A percentile compares a stretch with the other conserved stretches of the same genome.
These are phyloP conservation scores for Gymnodraco acuticeps DNA, from an alignment of 2,797 vertebrate species.

Conservation along the genomic window DNA sequence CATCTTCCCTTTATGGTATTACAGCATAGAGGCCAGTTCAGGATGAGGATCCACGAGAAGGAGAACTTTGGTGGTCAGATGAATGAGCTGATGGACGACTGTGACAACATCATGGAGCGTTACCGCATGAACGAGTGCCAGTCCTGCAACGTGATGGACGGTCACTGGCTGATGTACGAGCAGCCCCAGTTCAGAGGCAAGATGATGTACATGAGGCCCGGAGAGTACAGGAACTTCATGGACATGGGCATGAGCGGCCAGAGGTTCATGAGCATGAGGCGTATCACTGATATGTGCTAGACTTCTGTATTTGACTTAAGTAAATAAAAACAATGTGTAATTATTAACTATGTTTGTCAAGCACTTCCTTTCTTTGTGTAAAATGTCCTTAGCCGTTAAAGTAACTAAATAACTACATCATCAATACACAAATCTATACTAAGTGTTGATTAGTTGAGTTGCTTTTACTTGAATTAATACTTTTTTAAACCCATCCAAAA, in stretches of 20 bases:
- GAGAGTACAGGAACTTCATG: slow-evolving; percentile 85
- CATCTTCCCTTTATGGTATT: slow-evolving; percentile 8
- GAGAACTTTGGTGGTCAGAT: slow-evolving; percentile 83
- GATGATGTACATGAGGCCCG: slow-evolving; percentile 83
- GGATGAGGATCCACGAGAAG: slow-evolving; percentile 84
- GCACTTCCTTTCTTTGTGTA: slow-evolving; percentile 2
- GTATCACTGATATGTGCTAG: slow-evolving; percentile 84
- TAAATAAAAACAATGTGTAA: slow-evolving; percentile 67
- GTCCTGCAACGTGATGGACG: slow-evolving; percentile 83
- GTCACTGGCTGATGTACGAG: slow-evolving; percentile 86
- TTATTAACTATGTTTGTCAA: slow-evolving; percentile 43
- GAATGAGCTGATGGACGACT: slow-evolving; percentile 81
- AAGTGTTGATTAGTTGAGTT: neutral
- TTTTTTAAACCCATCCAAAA: neutral
- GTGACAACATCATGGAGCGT: slow-evolving; percentile 79
- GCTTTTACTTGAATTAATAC: neutral
- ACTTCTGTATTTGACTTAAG: slow-evolving; percentile 50
- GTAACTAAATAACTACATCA: neutral
- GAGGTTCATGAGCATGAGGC: slow-evolving; percentile 83
- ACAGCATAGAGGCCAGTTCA: slow-evolving; percentile 82
- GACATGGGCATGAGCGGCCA: slow-evolving; percentile 72
- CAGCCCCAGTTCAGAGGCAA: slow-evolving; percentile 83
- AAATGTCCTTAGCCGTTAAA: neutral
- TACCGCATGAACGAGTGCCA: slow-evolving; percentile 79
- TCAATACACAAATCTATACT: neutral